These are phyloP conservation scores for Clarias fuscus DNA, from an alignment of 2,797 vertebrate genomes.

Conservation along the genomic window DNA sequence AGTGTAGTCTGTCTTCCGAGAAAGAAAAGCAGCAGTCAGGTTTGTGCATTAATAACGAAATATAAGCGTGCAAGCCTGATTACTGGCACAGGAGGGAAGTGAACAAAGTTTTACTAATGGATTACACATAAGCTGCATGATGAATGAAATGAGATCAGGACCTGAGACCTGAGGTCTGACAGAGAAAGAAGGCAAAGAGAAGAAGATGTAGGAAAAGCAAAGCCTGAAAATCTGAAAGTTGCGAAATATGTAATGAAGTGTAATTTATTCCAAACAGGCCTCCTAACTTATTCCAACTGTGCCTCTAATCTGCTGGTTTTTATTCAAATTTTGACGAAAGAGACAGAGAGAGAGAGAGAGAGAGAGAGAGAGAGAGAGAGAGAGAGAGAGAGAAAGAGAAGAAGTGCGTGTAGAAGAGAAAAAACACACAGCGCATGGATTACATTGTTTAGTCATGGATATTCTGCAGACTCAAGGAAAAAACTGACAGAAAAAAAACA, in stretches of 20 bases:
- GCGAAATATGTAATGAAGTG: constrained; percentile 16
- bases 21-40: constrained; percentile 29
- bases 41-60: constrained; percentile 54
- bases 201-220: background rate
- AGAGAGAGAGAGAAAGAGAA: background rate
- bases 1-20: constrained; percentile 31
- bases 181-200: constrained; percentile 7
- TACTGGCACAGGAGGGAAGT: constrained; percentile 43
- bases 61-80: constrained; percentile 47
- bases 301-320: constrained; percentile 22
- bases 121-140: constrained; percentile 47
- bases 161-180: background rate
- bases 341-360: background rate
- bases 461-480: constrained; percentile 52
- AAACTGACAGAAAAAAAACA: constrained; percentile 31
- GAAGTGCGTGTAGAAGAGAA: background rate
- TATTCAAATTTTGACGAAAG: background rate
- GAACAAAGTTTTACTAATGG: constrained; percentile 44
- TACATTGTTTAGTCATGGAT: constrained; percentile 48
- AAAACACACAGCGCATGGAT: constrained; percentile 22
- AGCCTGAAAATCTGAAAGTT: constrained; percentile 8
- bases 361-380: background rate
- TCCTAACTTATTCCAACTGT: constrained; percentile 11
- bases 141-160: constrained; percentile 42
- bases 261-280: constrained; percentile 16